phyloP scores from a whole-genome alignment of 1,140 invertebrate genomes.

The Halyomorpha halys region DNA sequence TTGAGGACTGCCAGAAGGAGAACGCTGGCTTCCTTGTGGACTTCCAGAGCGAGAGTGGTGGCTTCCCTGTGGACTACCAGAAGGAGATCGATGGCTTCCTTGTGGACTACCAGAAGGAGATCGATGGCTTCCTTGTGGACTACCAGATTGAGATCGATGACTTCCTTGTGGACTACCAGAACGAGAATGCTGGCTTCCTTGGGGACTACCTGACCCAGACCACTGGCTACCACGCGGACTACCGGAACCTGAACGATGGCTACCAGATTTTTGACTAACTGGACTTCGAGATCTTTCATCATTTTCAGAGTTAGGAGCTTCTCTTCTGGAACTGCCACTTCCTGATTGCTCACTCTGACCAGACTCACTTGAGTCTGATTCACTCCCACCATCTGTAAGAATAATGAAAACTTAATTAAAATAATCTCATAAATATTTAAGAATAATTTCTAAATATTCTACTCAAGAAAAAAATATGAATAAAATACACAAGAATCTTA shows the following conservation, averaged over 20 bases:
- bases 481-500: too few species aligned
- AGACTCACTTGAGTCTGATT: slow-evolving; percentile 28
- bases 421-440: too few species aligned
- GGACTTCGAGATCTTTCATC: slow-evolving; percentile 38
- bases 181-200: slow-evolving; percentile 12
- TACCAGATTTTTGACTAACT: slow-evolving; percentile 31
- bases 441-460: too few species aligned
- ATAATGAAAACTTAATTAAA: background rate
- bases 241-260: slow-evolving; percentile 11
- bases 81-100: slow-evolving; percentile 34
- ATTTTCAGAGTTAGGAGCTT: background rate
- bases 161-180: slow-evolving; percentile 31
- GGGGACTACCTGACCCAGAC: slow-evolving; percentile 24
- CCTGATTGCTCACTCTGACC: slow-evolving; percentile 19
- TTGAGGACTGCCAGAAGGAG: slow-evolving; percentile 28
- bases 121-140: slow-evolving; percentile 28
- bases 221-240: slow-evolving; percentile 3
- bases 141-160: slow-evolving; percentile 32
- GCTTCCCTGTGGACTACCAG: slow-evolving; percentile 28
- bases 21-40: background rate
- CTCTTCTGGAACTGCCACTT: slow-evolving; percentile 17
- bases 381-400: slow-evolving; percentile 17
- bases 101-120: slow-evolving; percentile 31
- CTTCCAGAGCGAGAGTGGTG: background rate
- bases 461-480: too few species aligned